phyloP scores from a whole-genome alignment of 2,113 vertebrate species.

The Pithys albifrons region DNA sequence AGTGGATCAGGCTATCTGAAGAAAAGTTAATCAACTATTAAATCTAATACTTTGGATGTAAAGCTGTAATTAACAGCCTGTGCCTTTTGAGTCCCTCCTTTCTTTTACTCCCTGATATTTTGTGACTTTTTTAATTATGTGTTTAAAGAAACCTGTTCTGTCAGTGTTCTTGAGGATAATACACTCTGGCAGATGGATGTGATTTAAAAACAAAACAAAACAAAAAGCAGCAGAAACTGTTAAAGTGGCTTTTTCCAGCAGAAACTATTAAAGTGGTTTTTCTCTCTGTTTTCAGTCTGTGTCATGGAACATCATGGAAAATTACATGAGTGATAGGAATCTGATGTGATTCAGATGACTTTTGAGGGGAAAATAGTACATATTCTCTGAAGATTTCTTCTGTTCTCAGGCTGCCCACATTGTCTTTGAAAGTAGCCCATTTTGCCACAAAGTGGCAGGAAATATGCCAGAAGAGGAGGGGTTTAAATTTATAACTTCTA shows the following conservation, averaged over 20 bases:
- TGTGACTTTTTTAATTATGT: neutral
- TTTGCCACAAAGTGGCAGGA: neutral
- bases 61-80: neutral
- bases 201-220: neutral
- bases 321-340: neutral
- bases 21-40: neutral
- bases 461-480: neutral
- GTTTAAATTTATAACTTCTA: neutral
- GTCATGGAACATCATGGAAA: neutral
- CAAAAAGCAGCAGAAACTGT: neutral
- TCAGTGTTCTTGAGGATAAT: neutral
- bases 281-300: neutral
- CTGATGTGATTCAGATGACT: neutral
- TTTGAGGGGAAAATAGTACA: neutral
- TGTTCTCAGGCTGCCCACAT: neutral
- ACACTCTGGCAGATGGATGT: neutral
- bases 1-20: neutral
- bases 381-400: neutral
- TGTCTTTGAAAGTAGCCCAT: neutral
- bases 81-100: neutral
- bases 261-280: neutral
- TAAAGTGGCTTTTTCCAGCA: neutral
- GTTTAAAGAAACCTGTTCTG: slow-evolving; percentile 26
- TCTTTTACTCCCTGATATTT: slow-evolving; percentile 15
- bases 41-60: neutral